Conservation (phyloP, 1,140 invertebrate genomes). For the Patella vulgata region DNA sequence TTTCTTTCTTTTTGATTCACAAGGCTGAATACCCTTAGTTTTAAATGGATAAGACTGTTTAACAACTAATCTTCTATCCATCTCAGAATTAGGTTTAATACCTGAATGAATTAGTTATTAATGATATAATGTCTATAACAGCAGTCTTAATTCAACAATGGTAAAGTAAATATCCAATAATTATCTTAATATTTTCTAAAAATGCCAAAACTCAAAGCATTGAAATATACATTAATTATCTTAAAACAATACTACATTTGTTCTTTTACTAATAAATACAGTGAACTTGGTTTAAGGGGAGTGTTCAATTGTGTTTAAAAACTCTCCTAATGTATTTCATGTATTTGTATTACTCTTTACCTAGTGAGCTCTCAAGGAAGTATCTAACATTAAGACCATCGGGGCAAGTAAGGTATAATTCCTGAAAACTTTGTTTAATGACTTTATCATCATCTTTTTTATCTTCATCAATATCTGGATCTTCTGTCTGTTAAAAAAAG, state of each 20-base stretch:
- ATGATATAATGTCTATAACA: too few relatives aligned
- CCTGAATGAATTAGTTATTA: constrained; percentile 42
- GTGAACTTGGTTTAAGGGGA: too few relatives aligned
- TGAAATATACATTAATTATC: too few relatives aligned
- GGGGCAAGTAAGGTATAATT: constrained; percentile 63
- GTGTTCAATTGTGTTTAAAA: too few relatives aligned
- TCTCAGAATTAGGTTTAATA: constrained; percentile 46
- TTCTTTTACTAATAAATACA: too few relatives aligned
- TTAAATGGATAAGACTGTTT: constrained; percentile 64
- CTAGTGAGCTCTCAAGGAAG: constrained; percentile 55
- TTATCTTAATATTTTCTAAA: too few relatives aligned
- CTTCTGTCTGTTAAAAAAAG: not conserved
- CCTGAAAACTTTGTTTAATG: constrained; percentile 55
- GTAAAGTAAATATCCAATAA: too few relatives aligned
- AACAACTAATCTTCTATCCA: constrained; percentile 57
- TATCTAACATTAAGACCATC: constrained; percentile 64
- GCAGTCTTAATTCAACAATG: too few relatives aligned
- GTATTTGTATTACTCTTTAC: constrained; percentile 36
- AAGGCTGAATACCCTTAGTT: constrained; percentile 54
- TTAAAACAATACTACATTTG: too few relatives aligned
- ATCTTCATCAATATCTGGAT: constrained; percentile 41
- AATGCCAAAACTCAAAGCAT: too few relatives aligned
- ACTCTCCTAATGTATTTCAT: not conserved
- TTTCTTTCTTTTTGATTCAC: constrained; percentile 52
- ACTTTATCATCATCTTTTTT: constrained; percentile 34